These are phyloP conservation scores for Trachelus troglodyta DNA, from an alignment of 2,888 invertebrate species.

Conservation along the genomic window DNA sequence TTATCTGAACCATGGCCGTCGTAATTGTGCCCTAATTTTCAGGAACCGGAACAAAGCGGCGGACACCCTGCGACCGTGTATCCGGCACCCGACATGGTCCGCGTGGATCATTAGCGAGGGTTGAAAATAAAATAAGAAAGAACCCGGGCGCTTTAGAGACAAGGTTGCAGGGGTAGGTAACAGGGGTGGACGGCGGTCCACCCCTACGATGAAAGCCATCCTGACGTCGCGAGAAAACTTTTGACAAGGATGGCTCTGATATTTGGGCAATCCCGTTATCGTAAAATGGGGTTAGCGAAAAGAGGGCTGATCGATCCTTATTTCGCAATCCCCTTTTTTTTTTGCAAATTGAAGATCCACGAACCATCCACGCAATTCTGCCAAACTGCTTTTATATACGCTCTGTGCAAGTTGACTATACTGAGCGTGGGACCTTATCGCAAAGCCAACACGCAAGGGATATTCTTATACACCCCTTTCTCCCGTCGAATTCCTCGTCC, in stretches of 20 bases:
- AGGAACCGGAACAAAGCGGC: slow-evolving; percentile 39
- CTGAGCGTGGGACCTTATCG: slow-evolving; percentile 37
- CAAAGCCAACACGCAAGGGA: slow-evolving; percentile 36
- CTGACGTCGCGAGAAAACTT: neutral
- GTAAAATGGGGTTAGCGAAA: neutral
- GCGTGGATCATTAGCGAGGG: neutral
- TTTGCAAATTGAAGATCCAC: neutral
- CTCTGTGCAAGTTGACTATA: neutral
- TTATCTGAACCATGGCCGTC: slow-evolving; percentile 37
- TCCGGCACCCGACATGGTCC: neutral
- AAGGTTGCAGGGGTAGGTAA: neutral
- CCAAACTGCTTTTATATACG: neutral
- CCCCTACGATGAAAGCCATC: neutral
- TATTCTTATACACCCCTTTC: neutral
- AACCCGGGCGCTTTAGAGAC: neutral
- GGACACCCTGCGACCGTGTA: slow-evolving; percentile 1
- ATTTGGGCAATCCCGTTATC: neutral
- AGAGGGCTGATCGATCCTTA: neutral
- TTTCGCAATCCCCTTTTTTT: neutral
- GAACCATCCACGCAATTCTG: neutral
- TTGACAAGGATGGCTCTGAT: neutral
- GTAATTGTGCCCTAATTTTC: slow-evolving; percentile 43
- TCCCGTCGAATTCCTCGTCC: slow-evolving; percentile 29
- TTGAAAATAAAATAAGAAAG: neutral
- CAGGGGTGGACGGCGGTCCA: neutral